Percentiles rank a stretch among this genome's conserved stretches.
These are phyloP conservation scores for Raja brachyura DNA, from an alignment of 2,113 vertebrate genomes.

Conservation along the genomic window DNA sequence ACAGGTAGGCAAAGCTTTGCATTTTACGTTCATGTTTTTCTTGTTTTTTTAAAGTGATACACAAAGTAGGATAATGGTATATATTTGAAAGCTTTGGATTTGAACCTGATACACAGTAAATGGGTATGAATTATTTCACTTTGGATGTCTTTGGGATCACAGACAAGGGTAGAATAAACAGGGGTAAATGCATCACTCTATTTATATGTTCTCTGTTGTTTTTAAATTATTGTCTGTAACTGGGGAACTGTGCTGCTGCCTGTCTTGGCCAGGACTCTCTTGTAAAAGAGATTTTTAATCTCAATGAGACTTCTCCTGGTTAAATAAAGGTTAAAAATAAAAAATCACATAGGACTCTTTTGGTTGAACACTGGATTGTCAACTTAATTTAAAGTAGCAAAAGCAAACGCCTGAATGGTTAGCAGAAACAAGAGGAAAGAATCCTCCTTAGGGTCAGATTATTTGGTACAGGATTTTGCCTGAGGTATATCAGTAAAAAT, in stretches of 20 bases:
- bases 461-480: not conserved
- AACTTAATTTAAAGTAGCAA: not conserved
- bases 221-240: no score
- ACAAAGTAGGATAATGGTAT: not conserved
- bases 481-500: not conserved
- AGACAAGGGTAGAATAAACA: not conserved
- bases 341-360: not conserved
- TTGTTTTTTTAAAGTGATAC: not conserved
- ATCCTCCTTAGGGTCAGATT: not conserved
- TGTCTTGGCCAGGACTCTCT: no score
- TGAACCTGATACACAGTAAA: not conserved
- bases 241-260: no score
- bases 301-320: no score
- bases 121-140: not conserved
- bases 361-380: not conserved
- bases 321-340: no score
- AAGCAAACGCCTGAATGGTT: not conserved
- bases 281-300: no score
- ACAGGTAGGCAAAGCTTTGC: constrained; percentile 61
- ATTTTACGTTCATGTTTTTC: not conserved
- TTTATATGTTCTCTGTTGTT: no score
- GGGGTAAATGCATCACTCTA: not conserved
- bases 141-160: not conserved
- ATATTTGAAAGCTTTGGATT: not conserved
- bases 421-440: not conserved